A percentile compares a stretch with the other conserved stretches of the same genome.
Conservation (phyloP, 2,113 vertebrate genomes). For the Amblyornis subalaris region DNA sequence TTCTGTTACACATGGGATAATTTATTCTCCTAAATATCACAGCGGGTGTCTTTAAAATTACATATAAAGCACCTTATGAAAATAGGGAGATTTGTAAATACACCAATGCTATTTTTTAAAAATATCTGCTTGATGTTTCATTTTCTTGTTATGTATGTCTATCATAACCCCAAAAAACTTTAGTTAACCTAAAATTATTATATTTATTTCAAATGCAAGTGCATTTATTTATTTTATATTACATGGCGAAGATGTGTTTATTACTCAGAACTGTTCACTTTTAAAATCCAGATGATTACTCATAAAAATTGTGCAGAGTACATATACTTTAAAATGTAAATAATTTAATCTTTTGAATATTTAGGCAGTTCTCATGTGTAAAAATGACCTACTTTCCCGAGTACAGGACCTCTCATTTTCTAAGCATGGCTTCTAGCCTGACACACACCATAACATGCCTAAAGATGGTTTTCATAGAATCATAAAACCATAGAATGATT, state of each 20-base stretch:
- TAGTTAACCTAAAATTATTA: background rate
- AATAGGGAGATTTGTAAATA: background rate
- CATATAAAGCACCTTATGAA: background rate
- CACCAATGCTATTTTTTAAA: rapidly evolving
- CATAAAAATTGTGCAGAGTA: background rate
- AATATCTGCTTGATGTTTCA: background rate
- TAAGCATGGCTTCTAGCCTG: background rate
- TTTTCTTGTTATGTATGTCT: background rate
- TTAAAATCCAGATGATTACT: background rate
- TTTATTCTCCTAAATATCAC: background rate
- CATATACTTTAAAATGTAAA: background rate
- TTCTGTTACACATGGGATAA: background rate
- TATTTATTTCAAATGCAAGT: background rate
- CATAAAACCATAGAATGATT: background rate
- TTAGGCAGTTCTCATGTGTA: background rate
- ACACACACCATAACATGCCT: too few species aligned
- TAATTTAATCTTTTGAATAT: too few species aligned
- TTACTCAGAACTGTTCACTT: background rate
- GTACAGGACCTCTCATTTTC: background rate
- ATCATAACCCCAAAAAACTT: background rate
- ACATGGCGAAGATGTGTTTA: background rate
- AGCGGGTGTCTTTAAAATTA: background rate
- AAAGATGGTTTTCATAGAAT: background rate
- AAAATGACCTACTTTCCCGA: background rate
- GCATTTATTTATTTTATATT: background rate